These are phyloP conservation scores for Tipula vernalis DNA, from an alignment of 2,888 invertebrate genomes.

Conservation along the genomic window DNA sequence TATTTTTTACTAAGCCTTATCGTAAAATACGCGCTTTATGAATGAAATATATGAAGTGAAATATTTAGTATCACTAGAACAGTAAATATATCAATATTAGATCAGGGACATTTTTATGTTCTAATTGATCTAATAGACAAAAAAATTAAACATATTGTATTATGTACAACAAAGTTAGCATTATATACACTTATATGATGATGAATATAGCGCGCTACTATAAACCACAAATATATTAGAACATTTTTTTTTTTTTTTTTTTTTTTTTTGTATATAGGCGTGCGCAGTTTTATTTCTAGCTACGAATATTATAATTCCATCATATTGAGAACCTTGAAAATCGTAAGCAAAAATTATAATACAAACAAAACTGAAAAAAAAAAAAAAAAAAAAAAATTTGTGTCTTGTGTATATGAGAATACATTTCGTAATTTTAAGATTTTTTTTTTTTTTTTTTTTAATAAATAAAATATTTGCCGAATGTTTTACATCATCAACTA, in stretches of 20 bases:
- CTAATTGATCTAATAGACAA: not conserved
- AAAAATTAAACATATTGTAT: not conserved
- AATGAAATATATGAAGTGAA: not conserved
- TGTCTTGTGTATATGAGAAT: not conserved
- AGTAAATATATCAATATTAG: not conserved
- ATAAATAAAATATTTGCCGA: not conserved
- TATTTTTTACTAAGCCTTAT: not conserved
- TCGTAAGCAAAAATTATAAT: conserved; percentile 1
- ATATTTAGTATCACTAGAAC: too few relatives aligned
- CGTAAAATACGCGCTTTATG: not conserved
- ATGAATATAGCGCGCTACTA: not conserved
- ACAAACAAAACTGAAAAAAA: not conserved
- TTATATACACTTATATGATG: not conserved
- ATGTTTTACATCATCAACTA: conserved; percentile 4
- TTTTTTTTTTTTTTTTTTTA: not conserved
- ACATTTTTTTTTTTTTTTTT: not conserved
- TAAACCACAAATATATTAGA: not conserved
- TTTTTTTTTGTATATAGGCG: not conserved
- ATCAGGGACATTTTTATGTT: not conserved
- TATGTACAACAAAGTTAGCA: not conserved
- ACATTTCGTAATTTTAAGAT: not conserved
- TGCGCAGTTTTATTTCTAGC: not conserved
- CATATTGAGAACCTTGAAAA: not conserved
- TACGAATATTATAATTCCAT: not conserved
- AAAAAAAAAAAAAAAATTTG: not conserved